These are phyloP conservation scores for Morone chrysops DNA, from an alignment of 2,113 vertebrate species.

Conservation along the genomic window DNA sequence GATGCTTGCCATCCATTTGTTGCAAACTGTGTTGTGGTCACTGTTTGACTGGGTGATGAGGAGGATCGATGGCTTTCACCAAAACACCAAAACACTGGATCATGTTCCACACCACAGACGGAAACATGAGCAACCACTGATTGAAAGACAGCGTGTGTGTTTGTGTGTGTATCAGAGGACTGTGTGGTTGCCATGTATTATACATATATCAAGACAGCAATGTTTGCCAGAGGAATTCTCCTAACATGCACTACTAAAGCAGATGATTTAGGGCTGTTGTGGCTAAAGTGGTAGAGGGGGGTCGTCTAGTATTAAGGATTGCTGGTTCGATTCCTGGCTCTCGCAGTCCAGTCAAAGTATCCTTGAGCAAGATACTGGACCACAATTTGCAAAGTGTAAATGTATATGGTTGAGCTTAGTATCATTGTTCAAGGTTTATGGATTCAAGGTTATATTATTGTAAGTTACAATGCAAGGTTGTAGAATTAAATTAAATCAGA, in stretches of 20 bases:
- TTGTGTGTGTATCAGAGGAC: not conserved
- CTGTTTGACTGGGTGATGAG: not conserved
- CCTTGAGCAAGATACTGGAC: no score
- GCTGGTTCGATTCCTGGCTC: no score
- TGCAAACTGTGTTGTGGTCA: conserved; percentile 13
- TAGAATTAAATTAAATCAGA: no score
- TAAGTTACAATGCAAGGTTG: no score
- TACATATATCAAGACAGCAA: not conserved
- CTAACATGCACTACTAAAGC: not conserved
- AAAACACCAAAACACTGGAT: conserved; percentile 6
- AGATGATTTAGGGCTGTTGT: not conserved
- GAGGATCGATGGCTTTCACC: conserved; percentile 8
- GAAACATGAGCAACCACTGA: conserved; percentile 12
- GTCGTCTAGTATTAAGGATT: no score
- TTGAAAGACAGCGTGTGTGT: conserved; percentile 1
- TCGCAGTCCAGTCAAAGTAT: no score
- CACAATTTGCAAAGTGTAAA: no score
- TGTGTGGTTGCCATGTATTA: not conserved
- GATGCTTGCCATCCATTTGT: not conserved
- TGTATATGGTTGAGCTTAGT: no score
- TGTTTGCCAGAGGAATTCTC: not conserved
- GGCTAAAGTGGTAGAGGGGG: no score
- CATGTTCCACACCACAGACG: not conserved
- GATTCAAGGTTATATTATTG: no score
- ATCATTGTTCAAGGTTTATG: no score